These are phyloP conservation scores for Engystomops pustulosus DNA, from an alignment of 2,113 vertebrate species.

Conservation along the genomic window DNA sequence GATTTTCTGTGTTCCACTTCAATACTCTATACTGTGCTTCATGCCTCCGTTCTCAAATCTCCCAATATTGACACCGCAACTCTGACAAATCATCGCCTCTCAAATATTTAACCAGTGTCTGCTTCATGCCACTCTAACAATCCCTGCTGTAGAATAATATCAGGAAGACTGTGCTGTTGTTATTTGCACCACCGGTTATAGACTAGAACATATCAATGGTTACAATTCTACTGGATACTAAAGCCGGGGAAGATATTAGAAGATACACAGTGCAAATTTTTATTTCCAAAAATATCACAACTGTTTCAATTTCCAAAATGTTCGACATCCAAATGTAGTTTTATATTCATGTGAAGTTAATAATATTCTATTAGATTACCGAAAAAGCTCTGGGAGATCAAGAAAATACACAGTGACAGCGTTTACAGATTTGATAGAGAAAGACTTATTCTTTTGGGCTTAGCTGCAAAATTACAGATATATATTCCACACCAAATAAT, in stretches of 20 bases:
- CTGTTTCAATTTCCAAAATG: not conserved
- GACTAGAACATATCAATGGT: not conserved
- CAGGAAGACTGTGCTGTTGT: too few species aligned
- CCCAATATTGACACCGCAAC: constrained; percentile 31
- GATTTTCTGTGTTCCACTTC: constrained; percentile 47
- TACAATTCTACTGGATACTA: not conserved
- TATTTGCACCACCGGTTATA: too few species aligned
- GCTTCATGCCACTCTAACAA: not conserved
- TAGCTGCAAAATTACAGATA: not conserved
- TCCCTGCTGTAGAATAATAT: not conserved
- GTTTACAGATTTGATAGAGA: too few species aligned
- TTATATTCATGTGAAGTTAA: not conserved
- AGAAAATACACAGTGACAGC: not conserved
- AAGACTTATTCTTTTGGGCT: not conserved
- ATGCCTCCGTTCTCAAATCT: constrained; percentile 34
- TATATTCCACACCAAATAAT: not conserved
- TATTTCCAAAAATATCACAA: not conserved
- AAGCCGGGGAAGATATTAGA: not conserved
- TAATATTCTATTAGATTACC: not conserved
- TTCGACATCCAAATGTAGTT: not conserved
- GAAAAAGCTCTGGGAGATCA: not conserved
- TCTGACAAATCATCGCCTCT: constrained; percentile 20
- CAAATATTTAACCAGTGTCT: constrained; percentile 7
- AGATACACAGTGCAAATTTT: not conserved
- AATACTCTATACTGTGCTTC: constrained; percentile 34